Percentiles rank a stretch among this genome's conserved stretches.
These are phyloP conservation scores for Elmis aenea DNA, from an alignment of 2,888 invertebrate genomes.

Conservation along the genomic window DNA sequence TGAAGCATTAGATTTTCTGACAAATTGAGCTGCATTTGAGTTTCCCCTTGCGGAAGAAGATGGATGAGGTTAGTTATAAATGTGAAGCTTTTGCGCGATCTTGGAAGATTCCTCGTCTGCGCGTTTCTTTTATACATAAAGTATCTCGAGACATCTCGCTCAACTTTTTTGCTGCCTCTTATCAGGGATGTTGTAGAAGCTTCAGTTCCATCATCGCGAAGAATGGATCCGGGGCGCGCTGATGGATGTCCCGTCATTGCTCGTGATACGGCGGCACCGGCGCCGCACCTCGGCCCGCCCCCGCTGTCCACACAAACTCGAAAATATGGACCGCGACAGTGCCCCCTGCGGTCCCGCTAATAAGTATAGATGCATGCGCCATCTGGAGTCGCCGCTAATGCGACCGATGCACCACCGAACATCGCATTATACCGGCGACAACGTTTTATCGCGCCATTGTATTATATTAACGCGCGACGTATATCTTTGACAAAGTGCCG, in stretches of 20 bases:
- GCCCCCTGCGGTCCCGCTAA: conserved; percentile 18
- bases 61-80: conserved; percentile 53
- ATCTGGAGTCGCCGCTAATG: conserved; percentile 17
- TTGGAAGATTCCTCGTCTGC: conserved; percentile 43
- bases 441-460: conserved; percentile 20
- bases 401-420: conserved; percentile 16
- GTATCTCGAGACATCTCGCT: conserved; percentile 42
- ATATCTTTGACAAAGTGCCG: conserved; percentile 23
- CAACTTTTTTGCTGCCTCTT: conserved; percentile 42
- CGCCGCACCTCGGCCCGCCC: conserved; percentile 22
- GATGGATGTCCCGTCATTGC: conserved; percentile 41
- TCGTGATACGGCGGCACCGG: conserved; percentile 15
- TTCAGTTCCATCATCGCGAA: conserved; percentile 46
- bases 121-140: conserved; percentile 47
- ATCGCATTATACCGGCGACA: conserved; percentile 12
- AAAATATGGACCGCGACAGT: conserved; percentile 28
- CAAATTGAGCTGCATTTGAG: conserved; percentile 52
- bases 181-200: conserved; percentile 47
- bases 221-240: conserved; percentile 33
- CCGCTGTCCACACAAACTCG: conserved; percentile 27
- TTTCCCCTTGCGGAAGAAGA: conserved; percentile 47
- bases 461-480: conserved; percentile 14
- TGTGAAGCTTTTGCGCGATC: conserved; percentile 50
- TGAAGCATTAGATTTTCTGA: conserved; percentile 49
- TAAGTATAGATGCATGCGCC: conserved; percentile 18